A percentile compares a stretch with the other conserved stretches of the same genome.
Evolutionary conservation across 2,888 invertebrate genomes (phyloP).

Genomic region (Pediacus dermestoides): DNA sequence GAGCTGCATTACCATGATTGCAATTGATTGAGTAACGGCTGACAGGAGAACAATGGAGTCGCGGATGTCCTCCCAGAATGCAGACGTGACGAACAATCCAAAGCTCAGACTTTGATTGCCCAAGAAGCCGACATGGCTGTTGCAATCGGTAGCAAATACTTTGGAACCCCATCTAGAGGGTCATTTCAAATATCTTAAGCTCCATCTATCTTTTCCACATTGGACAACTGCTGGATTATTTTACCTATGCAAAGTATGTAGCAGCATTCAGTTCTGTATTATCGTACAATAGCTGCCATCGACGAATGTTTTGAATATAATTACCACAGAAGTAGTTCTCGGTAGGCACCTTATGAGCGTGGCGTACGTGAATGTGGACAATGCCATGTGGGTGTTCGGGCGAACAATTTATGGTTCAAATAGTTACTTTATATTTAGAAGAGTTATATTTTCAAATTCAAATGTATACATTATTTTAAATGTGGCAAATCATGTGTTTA

Average conservation of each 20-base stretch:
- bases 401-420: slow-evolving; percentile 1
- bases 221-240: too few relatives aligned
- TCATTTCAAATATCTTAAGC: slow-evolving; percentile 19
- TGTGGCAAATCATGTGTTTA: too few relatives aligned
- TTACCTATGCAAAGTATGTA: too few relatives aligned
- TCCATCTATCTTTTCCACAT: too few relatives aligned
- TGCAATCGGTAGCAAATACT: slow-evolving; percentile 24
- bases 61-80: slow-evolving; percentile 36
- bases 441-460: too few relatives aligned
- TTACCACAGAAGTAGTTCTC: slow-evolving; percentile 2
- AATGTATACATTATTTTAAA: too few relatives aligned
- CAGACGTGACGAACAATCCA: slow-evolving; percentile 40
- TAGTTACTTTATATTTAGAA: too few relatives aligned
- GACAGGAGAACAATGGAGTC: slow-evolving; percentile 44
- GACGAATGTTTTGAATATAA: slow-evolving; percentile 5
- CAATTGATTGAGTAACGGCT: slow-evolving; percentile 48
- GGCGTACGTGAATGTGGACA: slow-evolving; percentile 4
- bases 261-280: too few relatives aligned
- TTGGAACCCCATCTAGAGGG: slow-evolving; percentile 14
- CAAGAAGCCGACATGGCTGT: slow-evolving; percentile 18
- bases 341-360: slow-evolving; percentile 1
- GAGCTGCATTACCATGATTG: background rate
- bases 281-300: slow-evolving; percentile 28
- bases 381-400: slow-evolving; percentile 5
- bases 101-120: slow-evolving; percentile 24